phyloP scores from a whole-genome alignment of 2,888 invertebrate species.

The Tetrapedia diversipes region DNA sequence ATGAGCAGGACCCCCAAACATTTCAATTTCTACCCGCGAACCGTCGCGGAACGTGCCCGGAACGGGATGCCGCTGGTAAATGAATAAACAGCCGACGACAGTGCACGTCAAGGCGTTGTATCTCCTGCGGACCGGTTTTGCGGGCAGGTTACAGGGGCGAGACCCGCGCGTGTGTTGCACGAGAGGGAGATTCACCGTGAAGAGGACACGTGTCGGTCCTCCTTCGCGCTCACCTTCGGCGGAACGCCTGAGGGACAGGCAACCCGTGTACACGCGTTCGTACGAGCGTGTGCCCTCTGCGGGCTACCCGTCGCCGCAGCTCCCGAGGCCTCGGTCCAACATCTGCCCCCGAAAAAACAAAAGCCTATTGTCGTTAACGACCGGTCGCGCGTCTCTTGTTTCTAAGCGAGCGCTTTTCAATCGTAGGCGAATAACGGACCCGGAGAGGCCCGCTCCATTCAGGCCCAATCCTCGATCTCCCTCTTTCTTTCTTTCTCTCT shows the following conservation, averaged over 20 bases:
- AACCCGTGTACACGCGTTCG: not conserved
- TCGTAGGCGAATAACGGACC: slow-evolving; percentile 83
- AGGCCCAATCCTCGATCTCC: too few relatives aligned
- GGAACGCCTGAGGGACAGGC: slow-evolving; percentile 51
- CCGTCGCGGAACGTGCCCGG: slow-evolving; percentile 18
- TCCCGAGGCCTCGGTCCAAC: slow-evolving; percentile 76
- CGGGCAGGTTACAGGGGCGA: slow-evolving; percentile 46
- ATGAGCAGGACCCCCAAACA: not conserved
- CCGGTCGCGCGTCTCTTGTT: slow-evolving; percentile 83
- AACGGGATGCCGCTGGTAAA: slow-evolving; percentile 16
- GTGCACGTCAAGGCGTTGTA: slow-evolving; percentile 10
- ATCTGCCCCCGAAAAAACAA: slow-evolving; percentile 83
- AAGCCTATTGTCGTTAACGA: slow-evolving; percentile 83
- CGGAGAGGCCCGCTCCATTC: slow-evolving; percentile 69
- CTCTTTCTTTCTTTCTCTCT: too few relatives aligned
- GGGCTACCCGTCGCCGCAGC: slow-evolving; percentile 48
- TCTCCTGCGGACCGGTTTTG: slow-evolving; percentile 45
- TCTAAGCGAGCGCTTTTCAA: slow-evolving; percentile 83
- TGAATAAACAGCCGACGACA: slow-evolving; percentile 35
- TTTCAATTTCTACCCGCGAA: not conserved
- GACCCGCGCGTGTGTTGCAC: slow-evolving; percentile 33
- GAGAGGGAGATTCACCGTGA: slow-evolving; percentile 55
- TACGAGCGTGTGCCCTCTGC: not conserved
- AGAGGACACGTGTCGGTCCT: slow-evolving; percentile 66
- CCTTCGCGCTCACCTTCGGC: slow-evolving; percentile 64